Percentiles rank a stretch among this genome's conserved stretches.
Conservation (phyloP, 2,888 invertebrate species). For the Caenorhabditis auriculariae region DNA sequence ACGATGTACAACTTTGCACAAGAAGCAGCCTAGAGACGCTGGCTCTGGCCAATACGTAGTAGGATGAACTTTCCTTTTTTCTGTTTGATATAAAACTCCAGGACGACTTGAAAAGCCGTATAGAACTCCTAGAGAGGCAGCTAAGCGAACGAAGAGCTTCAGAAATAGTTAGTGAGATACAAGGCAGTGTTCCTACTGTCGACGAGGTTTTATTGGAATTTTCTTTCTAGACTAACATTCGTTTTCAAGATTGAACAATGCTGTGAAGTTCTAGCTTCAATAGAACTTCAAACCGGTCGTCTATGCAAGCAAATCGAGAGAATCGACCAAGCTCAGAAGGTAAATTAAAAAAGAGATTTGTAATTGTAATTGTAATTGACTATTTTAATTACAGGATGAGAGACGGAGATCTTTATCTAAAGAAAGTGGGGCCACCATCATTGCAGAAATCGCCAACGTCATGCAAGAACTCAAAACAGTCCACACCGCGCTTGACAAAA, state of each 20-base stretch:
- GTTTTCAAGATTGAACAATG: constrained; percentile 56
- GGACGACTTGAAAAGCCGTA: constrained; percentile 54
- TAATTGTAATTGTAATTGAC: constrained; percentile 3
- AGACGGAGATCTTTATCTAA: constrained; percentile 58
- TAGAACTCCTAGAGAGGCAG: constrained; percentile 56
- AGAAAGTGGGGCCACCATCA: constrained; percentile 54
- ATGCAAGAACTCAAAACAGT: constrained; percentile 60
- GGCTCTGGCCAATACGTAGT: constrained; percentile 12
- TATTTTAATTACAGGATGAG: constrained; percentile 43
- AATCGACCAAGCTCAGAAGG: constrained; percentile 55
- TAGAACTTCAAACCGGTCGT: constrained; percentile 58
- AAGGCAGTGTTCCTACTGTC: constrained; percentile 46
- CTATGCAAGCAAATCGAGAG: constrained; percentile 60
- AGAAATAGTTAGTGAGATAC: constrained; percentile 31
- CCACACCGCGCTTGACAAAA: constrained; percentile 46
- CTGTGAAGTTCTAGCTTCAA: constrained; percentile 56
- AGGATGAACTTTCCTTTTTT: background rate
- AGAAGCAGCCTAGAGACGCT: constrained; percentile 42
- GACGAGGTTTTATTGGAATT: constrained; percentile 44
- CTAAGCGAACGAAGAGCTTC: constrained; percentile 44
- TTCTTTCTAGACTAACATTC: background rate
- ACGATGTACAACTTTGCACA: constrained; percentile 56
- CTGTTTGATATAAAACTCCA: constrained; percentile 12
- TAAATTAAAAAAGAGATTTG: background rate
- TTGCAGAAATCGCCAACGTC: constrained; percentile 57